Conservation (phyloP, 2,113 vertebrate species). For the Stegastes partitus region DNA sequence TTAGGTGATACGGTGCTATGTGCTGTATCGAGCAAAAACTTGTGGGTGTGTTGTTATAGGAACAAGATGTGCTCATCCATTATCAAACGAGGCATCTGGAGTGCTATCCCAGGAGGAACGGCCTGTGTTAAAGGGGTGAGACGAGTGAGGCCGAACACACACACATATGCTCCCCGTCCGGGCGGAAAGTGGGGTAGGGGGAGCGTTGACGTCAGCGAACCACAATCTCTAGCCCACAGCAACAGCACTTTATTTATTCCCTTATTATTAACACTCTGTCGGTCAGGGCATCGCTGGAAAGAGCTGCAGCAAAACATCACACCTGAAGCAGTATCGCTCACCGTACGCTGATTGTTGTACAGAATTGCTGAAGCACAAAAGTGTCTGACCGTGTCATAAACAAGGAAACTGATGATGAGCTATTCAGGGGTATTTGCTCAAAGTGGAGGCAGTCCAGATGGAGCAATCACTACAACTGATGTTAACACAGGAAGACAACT, state of each 20-base stretch:
- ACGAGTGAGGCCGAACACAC: conserved; percentile 3
- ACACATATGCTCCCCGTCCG: neutral
- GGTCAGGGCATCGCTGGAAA: neutral
- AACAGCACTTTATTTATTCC: conserved; percentile 31
- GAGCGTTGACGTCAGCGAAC: conserved; percentile 25
- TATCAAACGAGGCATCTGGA: neutral
- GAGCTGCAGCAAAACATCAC: neutral
- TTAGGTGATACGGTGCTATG: too few species aligned
- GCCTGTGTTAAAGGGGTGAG: neutral
- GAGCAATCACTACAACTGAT: neutral
- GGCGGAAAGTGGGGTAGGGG: conserved; percentile 4
- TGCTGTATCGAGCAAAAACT: neutral
- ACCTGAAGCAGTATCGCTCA: neutral
- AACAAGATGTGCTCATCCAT: conserved; percentile 8
- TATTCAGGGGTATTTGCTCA: neutral
- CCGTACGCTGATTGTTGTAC: too few species aligned
- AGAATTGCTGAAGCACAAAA: too few species aligned
- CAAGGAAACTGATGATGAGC: neutral
- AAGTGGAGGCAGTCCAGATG: neutral
- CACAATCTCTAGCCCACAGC: conserved; percentile 3
- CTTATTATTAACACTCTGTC: conserved; percentile 33
- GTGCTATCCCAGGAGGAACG: neutral
- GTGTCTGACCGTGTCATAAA: neutral
- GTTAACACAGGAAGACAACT: neutral
- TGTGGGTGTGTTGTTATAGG: neutral